These are phyloP conservation scores for Diuraphis noxia DNA, from an alignment of 1,140 invertebrate species.

Conservation along the genomic window DNA sequence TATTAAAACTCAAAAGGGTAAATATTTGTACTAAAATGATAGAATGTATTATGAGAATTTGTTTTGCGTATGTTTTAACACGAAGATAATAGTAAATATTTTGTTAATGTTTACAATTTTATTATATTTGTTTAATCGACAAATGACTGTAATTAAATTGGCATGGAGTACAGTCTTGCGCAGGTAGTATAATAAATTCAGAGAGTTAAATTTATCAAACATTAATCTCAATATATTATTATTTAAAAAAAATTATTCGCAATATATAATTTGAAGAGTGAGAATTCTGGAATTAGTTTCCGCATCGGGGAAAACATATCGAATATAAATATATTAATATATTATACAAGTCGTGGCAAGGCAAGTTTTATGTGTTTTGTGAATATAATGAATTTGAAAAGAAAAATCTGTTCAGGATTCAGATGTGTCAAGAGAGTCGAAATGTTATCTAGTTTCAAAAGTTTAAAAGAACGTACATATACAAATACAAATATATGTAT, in stretches of 20 bases:
- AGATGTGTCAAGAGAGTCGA: neutral
- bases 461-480: neutral
- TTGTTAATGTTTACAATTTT: neutral
- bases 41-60: neutral
- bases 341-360: neutral
- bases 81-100: neutral
- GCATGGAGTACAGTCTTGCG: neutral
- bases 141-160: neutral
- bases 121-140: neutral
- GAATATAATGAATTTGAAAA: neutral
- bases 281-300: neutral
- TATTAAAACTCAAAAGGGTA: too few relatives aligned
- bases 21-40: neutral
- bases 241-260: neutral
- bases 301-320: neutral
- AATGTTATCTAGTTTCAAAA: neutral
- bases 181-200: neutral
- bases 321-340: too few relatives aligned
- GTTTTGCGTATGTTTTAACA: neutral
- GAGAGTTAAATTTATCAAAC: neutral
- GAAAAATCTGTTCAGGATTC: neutral
- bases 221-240: neutral
- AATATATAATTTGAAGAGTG: neutral
- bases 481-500: neutral
- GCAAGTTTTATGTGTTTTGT: neutral